A percentile compares a stretch with the other conserved stretches of the same genome.
phyloP scores from a whole-genome alignment of 2,797 vertebrate genomes.

The Gymnopithys bicolor region DNA sequence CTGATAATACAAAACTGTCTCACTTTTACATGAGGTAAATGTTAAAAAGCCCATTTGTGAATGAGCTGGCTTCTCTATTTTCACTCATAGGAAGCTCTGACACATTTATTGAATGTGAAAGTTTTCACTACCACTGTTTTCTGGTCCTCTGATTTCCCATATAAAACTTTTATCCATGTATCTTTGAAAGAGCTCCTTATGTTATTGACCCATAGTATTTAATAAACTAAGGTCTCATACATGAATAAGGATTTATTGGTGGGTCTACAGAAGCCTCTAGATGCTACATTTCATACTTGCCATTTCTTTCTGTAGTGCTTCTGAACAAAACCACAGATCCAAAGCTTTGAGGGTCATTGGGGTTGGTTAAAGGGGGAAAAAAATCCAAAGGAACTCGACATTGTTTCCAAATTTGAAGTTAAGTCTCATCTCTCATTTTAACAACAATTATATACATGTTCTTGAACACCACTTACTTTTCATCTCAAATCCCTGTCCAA shows the following conservation, averaged over 20 bases:
- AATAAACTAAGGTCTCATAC: not conserved
- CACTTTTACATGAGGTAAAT: not conserved
- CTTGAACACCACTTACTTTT: not conserved
- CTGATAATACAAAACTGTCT: not conserved
- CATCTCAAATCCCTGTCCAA: not conserved
- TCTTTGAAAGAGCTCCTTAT: not conserved
- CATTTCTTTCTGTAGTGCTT: not conserved
- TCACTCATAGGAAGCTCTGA: not conserved
- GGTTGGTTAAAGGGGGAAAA: not conserved
- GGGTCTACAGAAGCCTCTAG: not conserved
- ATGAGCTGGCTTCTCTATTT: not conserved
- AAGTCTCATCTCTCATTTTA: constrained; percentile 8
- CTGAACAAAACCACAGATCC: not conserved
- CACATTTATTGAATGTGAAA: not conserved
- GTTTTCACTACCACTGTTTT: not conserved
- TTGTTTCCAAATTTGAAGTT: not conserved
- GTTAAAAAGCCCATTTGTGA: not conserved
- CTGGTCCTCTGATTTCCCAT: not conserved
- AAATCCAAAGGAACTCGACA: not conserved
- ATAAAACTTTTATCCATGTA: not conserved
- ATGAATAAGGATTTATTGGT: not conserved
- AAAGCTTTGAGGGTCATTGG: not conserved
- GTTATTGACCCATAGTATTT: not conserved
- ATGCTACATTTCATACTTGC: not conserved
- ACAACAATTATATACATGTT: not conserved